A percentile compares a stretch with the other conserved stretches of the same genome.
Conservation (phyloP, 2,888 invertebrate genomes). For the Neria commutata region DNA sequence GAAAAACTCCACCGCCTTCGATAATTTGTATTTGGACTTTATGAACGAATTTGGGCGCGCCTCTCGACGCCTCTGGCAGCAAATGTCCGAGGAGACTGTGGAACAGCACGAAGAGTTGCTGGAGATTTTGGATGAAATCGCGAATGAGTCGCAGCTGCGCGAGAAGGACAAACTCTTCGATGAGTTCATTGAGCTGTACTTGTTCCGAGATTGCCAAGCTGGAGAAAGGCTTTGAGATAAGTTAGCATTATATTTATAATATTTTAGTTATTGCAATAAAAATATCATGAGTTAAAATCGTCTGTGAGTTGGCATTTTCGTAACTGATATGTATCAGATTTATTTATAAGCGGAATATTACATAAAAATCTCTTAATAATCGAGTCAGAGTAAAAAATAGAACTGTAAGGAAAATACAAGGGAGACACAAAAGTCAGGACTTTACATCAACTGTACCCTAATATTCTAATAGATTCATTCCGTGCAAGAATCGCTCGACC, state of each 20-base stretch:
- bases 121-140: constrained; percentile 35
- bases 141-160: constrained; percentile 29
- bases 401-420: too few relatives aligned
- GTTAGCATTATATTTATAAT: constrained; percentile 19
- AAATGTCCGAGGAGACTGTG: constrained; percentile 26
- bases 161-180: constrained; percentile 39
- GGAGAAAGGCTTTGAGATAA: constrained; percentile 21
- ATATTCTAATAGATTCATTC: too few relatives aligned
- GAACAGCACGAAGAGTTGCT: constrained; percentile 35
- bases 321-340: too few relatives aligned
- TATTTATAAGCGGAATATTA: too few relatives aligned
- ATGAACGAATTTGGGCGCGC: constrained; percentile 30
- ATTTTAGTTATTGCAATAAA: neutral
- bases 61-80: constrained; percentile 27
- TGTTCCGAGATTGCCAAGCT: constrained; percentile 28
- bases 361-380: too few relatives aligned
- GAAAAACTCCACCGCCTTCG: constrained; percentile 34
- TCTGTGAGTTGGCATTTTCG: too few relatives aligned
- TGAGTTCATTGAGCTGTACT: constrained; percentile 40
- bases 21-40: constrained; percentile 36
- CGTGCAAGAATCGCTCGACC: too few relatives aligned
- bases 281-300: neutral
- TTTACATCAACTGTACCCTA: too few relatives aligned
- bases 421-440: too few relatives aligned
- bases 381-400: too few relatives aligned